Percentiles rank a stretch among this genome's conserved stretches.
Conservation (phyloP, 2,797 vertebrate genomes). For the Oophaga sylvatica region DNA sequence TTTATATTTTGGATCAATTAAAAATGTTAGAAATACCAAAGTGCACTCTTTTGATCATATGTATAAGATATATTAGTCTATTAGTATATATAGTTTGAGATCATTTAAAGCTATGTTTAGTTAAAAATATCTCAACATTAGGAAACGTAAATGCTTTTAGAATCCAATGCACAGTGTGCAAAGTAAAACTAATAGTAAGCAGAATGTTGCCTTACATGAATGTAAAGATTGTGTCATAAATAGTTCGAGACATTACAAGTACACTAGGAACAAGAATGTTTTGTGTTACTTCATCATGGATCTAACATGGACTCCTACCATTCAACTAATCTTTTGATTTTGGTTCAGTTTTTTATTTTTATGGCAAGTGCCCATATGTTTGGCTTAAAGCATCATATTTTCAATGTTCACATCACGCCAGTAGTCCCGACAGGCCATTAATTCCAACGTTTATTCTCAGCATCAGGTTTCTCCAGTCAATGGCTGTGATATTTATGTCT, state of each 20-base stretch:
- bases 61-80: too few species aligned
- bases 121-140: neutral
- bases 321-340: constrained; percentile 59
- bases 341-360: constrained; percentile 53
- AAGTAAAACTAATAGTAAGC: neutral
- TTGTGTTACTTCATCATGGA: constrained; percentile 40
- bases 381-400: constrained; percentile 61
- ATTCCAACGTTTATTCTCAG: constrained; percentile 62
- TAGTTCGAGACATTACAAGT: neutral
- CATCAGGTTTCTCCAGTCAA: constrained; percentile 58
- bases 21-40: too few species aligned
- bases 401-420: constrained; percentile 58
- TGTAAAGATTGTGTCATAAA: neutral
- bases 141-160: neutral
- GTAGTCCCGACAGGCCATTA: constrained; percentile 62
- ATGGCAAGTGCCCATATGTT: constrained; percentile 59
- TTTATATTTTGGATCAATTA: too few species aligned
- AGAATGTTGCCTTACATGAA: neutral
- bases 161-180: neutral
- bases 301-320: constrained; percentile 38
- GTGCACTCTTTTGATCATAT: too few species aligned
- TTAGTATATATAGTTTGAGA: too few species aligned
- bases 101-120: neutral
- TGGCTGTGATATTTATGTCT: constrained; percentile 61
- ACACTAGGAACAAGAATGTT: constrained; percentile 36